A percentile compares a stretch with the other conserved stretches of the same genome.
These are phyloP conservation scores for Amaurobius ferox DNA, from an alignment of 2,888 invertebrate species.

Conservation along the genomic window DNA sequence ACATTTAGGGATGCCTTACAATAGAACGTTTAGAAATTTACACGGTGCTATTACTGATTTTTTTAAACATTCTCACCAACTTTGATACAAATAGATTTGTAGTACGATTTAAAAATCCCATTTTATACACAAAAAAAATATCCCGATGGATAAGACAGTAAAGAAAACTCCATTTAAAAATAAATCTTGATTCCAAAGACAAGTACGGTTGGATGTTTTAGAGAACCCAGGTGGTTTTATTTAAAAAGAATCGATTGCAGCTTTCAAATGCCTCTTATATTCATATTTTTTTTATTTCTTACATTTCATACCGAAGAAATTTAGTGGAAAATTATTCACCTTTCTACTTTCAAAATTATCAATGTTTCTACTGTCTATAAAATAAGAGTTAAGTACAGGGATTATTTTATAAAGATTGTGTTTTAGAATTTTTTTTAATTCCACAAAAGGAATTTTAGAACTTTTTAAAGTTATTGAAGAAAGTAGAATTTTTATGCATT, in stretches of 20 bases:
- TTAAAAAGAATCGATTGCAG: constrained; percentile 60
- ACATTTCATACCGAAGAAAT: constrained; percentile 43
- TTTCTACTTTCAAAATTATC: background rate
- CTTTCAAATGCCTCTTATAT: constrained; percentile 48
- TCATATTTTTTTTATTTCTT: constrained; percentile 63
- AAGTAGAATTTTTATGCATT: too few relatives aligned
- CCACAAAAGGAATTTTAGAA: too few relatives aligned
- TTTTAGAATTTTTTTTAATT: background rate
- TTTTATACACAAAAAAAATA: background rate
- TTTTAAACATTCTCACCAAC: too few relatives aligned
- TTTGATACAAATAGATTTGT: background rate
- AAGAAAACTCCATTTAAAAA: constrained; percentile 66
- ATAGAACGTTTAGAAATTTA: too few relatives aligned
- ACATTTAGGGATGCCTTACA: too few relatives aligned
- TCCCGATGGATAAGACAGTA: background rate
- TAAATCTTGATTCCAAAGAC: constrained; percentile 46
- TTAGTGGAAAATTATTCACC: constrained; percentile 14
- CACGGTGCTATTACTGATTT: too few relatives aligned
- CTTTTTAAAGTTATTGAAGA: too few relatives aligned
- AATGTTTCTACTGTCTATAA: background rate
- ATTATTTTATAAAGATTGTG: background rate
- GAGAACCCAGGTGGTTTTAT: constrained; percentile 63
- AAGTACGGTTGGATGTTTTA: constrained; percentile 37
- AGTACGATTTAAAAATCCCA: background rate
- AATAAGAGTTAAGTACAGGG: background rate